Conservation (phyloP, 2,797 vertebrate genomes). For the Urocyon cinereoargenteus region DNA sequence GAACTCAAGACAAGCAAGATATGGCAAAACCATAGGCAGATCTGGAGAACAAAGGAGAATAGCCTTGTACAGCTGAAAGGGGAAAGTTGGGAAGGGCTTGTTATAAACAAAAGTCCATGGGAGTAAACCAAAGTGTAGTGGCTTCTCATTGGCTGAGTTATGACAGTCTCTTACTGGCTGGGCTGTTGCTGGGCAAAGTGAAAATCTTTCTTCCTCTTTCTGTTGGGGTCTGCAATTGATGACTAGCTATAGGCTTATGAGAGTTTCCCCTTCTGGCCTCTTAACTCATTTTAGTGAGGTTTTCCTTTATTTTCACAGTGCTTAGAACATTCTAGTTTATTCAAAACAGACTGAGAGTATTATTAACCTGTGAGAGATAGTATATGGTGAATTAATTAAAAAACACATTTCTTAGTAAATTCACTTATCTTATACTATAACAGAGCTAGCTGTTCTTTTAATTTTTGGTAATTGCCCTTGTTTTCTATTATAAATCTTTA, state of each 20-base stretch:
- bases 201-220: background rate
- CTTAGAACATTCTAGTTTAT: conserved; percentile 40
- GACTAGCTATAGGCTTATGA: background rate
- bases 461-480: background rate
- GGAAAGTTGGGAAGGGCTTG: background rate
- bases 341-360: background rate
- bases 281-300: background rate
- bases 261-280: background rate
- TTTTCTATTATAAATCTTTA: background rate
- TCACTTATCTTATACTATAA: background rate
- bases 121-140: background rate
- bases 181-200: background rate
- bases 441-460: background rate
- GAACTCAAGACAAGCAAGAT: background rate
- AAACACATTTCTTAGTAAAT: background rate
- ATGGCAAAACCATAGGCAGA: background rate
- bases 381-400: conserved; percentile 47
- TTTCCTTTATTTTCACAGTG: background rate
- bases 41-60: background rate
- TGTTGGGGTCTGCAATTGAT: background rate
- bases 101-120: background rate
- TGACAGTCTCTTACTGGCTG: background rate
- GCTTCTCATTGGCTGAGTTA: background rate
- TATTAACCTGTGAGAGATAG: background rate
- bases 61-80: background rate